Conservation (phyloP, 2,113 vertebrate genomes). For the Stegostoma tigrinum region DNA sequence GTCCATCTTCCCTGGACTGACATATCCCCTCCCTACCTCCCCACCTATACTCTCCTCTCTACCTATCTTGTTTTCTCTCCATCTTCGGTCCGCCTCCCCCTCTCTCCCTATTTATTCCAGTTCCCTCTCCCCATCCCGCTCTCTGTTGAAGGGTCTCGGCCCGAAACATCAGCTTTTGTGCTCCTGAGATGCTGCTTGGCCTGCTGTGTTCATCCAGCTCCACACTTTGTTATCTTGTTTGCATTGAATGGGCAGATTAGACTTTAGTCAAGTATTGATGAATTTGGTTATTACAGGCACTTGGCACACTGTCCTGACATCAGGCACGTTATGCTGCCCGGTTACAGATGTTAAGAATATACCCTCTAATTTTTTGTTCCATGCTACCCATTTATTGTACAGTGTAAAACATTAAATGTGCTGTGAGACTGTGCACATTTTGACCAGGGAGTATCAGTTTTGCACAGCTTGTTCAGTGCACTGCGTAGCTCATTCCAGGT, state of each 20-base stretch:
- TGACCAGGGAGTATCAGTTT: not conserved
- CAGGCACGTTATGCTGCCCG: not conserved
- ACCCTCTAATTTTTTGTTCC: not conserved
- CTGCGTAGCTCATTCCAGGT: not conserved
- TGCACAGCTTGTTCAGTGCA: not conserved
- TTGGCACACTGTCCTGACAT: not conserved
- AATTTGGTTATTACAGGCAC: not conserved
- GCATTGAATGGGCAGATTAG: not conserved
- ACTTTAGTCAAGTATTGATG: not conserved
- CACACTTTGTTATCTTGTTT: too few species aligned
- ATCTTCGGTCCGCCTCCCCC: too few species aligned
- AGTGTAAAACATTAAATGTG: not conserved
- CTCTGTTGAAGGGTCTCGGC: too few species aligned
- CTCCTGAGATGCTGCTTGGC: too few species aligned
- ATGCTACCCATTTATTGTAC: not conserved
- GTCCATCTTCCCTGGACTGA: too few species aligned
- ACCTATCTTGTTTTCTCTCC: too few species aligned
- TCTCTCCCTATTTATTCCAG: too few species aligned
- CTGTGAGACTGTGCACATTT: not conserved
- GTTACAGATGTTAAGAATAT: not conserved
- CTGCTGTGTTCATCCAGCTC: too few species aligned
- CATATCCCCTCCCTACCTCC: too few species aligned
- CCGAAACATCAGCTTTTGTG: too few species aligned
- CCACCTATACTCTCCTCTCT: too few species aligned
- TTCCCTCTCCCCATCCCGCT: too few species aligned